These are phyloP conservation scores for Elaeidobius kamerunicus DNA, from an alignment of 2,888 invertebrate genomes.

Conservation along the genomic window DNA sequence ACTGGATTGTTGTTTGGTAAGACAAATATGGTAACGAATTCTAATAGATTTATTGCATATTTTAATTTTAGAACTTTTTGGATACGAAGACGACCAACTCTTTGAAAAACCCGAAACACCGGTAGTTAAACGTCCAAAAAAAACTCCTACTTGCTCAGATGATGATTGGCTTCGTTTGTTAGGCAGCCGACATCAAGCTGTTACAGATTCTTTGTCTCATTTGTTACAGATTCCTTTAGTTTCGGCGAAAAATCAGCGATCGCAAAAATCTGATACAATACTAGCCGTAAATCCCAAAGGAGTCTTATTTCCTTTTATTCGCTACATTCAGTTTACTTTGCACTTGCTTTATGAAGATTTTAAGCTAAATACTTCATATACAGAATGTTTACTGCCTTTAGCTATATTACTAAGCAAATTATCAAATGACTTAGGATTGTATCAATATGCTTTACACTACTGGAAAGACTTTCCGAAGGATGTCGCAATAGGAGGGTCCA, in stretches of 20 bases:
- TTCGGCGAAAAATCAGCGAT: not conserved
- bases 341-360: conserved; percentile 91
- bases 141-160: conserved; percentile 68
- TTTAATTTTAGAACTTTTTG: conserved; percentile 55
- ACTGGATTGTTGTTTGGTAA: conserved; percentile 56
- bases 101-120: conserved; percentile 48
- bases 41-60: not conserved
- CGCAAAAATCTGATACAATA: not conserved
- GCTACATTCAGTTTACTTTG: conserved; percentile 73
- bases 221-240: conserved; percentile 25
- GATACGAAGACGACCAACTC: conserved; percentile 58
- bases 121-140: conserved; percentile 73
- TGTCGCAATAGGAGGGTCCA: conserved; percentile 44
- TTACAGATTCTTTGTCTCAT: conserved; percentile 23
- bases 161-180: conserved; percentile 75
- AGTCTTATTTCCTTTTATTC: conserved; percentile 68
- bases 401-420: conserved; percentile 73
- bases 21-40: conserved; percentile 16
- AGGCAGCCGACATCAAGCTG: conserved; percentile 33
- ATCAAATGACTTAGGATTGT: conserved; percentile 70
- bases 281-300: conserved; percentile 61
- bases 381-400: conserved; percentile 64
- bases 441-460: conserved; percentile 74
- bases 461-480: conserved; percentile 75
- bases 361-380: conserved; percentile 72